phyloP scores from a whole-genome alignment of 2,797 vertebrate species.

The Cynopterus sphinx region DNA sequence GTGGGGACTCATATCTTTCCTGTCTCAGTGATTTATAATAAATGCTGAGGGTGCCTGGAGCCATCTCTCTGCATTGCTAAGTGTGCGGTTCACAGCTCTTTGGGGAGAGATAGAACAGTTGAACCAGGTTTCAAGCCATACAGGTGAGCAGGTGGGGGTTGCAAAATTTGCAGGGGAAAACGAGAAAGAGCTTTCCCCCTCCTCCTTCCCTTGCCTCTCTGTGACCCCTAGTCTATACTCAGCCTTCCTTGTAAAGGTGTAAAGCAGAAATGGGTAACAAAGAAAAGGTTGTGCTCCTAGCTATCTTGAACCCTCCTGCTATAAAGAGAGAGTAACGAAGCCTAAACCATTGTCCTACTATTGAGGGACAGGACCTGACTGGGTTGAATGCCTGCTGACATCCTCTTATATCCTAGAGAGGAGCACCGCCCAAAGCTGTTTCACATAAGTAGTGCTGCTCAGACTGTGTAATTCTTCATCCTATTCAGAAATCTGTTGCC shows the following conservation, averaged over 20 bases:
- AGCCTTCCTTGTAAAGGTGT: background rate
- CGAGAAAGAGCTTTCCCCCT: background rate
- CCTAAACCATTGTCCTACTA: background rate
- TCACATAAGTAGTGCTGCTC: background rate
- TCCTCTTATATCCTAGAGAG: background rate
- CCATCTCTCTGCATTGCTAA: slow-evolving; percentile 71
- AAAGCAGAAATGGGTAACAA: background rate
- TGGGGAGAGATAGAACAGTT: slow-evolving; percentile 54
- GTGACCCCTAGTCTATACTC: background rate
- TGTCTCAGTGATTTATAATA: slow-evolving; percentile 56
- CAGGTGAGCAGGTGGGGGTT: background rate
- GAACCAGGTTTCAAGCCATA: background rate
- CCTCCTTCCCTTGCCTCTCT: background rate
- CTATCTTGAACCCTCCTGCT: background rate
- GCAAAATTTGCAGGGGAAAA: background rate
- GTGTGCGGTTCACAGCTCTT: slow-evolving; percentile 72
- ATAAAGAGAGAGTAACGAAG: background rate
- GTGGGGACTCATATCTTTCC: slow-evolving; percentile 36
- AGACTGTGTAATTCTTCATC: background rate
- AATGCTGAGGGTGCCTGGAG: slow-evolving; percentile 50
- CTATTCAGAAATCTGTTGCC: background rate
- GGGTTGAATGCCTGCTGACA: background rate
- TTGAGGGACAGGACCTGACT: background rate
- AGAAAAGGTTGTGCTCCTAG: background rate
- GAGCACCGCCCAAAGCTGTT: background rate